Base-by-base conservation (phyloP, 2,797 vertebrate species). In the Sebastes trivittatus region DNA sequence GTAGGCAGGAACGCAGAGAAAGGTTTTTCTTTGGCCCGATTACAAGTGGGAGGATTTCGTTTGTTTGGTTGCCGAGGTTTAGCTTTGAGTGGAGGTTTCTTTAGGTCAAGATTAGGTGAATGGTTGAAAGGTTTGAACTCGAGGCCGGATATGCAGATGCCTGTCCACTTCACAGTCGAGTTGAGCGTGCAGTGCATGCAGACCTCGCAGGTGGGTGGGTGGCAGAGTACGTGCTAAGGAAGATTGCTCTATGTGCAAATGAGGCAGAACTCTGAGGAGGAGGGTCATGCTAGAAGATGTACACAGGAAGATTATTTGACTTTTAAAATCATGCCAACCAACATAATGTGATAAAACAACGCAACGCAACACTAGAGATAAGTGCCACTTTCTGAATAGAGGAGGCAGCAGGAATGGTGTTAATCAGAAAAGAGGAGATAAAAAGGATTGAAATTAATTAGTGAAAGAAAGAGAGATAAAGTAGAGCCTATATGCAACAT, bases 251-350 rank as follows among this genome's bases (percentile, higher is more conserved):
- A 95, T 96, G 97, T 96, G 96, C 96, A 96, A 96, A 97, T 97
- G 97, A 97, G 96, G 96, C 96, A 96, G 92, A 97, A 95, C 96
- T 97, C 96, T 95, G 96, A 97, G 96, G 96, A 97, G 95, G 96
- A 97, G 98, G 98, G 98, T 97, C 98, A 99, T 99, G 98, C 97
- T 99, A 99, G 98, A 97, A 99, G 97, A 99, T 99, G 97, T 99
- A 99, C 97, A 99, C 98, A 99, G 98, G 91, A 98, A 99, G 98
- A 99, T 99, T 99, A 99, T 99, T 98, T 98, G 98, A 99, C 96
- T 94, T 94, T 89, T 98, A 96, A 95, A 98, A 98, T 97, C 98
- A 99, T 99, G 98, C 98, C 98, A 97, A 97, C 98, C 97, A 97
- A 97, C 97, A 97, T 95, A 99, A 99, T 99, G 98, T 99, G 98